phyloP scores from a whole-genome alignment of 2,888 invertebrate genomes.

The Drosophila nr. perissopoda region DNA sequence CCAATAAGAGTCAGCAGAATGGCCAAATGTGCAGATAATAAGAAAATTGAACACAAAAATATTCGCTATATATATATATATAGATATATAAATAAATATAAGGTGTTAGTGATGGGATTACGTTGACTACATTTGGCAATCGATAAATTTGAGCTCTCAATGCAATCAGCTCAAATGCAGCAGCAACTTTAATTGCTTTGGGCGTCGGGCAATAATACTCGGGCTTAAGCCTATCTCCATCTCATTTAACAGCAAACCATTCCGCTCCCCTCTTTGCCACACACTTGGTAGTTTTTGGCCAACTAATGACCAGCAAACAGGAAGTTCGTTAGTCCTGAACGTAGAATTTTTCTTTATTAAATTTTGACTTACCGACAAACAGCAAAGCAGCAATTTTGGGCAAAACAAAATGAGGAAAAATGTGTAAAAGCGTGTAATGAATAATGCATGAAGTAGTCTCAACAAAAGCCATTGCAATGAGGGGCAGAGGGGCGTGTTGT shows the following conservation, averaged over 20 bases:
- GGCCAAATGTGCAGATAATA: conserved; percentile 46
- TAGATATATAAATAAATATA: background rate
- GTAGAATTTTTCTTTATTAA: conserved; percentile 73
- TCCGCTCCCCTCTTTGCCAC: background rate
- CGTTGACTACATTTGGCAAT: conserved; percentile 22
- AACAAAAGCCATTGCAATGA: conserved; percentile 54
- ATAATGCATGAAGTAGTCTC: conserved; percentile 80
- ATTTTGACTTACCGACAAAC: conserved; percentile 62
- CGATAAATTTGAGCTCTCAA: conserved; percentile 39
- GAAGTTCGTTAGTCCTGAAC: conserved; percentile 69
- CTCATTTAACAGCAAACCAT: background rate
- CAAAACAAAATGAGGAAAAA: conserved; percentile 72
- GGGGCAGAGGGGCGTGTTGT: background rate
- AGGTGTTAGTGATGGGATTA: conserved; percentile 40
- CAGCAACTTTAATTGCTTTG: conserved; percentile 56
- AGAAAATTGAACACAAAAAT: conserved; percentile 13
- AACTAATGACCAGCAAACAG: conserved; percentile 56
- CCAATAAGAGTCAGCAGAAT: conserved; percentile 64
- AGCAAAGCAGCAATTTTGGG: conserved; percentile 36
- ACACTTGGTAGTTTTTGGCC: background rate
- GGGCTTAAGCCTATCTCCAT: conserved; percentile 43
- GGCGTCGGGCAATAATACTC: background rate
- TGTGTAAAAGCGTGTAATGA: conserved; percentile 78
- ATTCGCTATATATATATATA: conserved; percentile 2
- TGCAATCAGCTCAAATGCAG: conserved; percentile 32